These are phyloP conservation scores for Sitta europaea DNA, from an alignment of 2,113 vertebrate species.

Conservation along the genomic window DNA sequence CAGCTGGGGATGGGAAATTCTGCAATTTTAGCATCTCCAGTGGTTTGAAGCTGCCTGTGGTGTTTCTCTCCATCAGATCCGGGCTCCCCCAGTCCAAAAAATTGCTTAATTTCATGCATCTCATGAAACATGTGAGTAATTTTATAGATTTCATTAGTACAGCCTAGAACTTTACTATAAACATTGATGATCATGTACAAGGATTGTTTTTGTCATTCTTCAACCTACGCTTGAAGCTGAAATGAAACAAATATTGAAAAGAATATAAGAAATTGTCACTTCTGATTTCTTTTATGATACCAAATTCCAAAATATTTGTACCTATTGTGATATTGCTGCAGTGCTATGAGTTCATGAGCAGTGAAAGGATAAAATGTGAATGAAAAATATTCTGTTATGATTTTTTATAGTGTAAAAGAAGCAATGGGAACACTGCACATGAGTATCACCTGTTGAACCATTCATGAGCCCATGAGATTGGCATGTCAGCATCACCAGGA, in stretches of 20 bases:
- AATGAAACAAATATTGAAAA: not conserved
- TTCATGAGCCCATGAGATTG: not conserved
- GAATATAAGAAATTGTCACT: accelerated
- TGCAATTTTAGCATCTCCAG: not conserved
- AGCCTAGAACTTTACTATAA: not conserved
- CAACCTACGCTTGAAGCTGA: not conserved
- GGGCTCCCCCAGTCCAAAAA: not conserved
- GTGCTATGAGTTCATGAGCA: not conserved
- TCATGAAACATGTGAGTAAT: not conserved
- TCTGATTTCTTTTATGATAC: not conserved
- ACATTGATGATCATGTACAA: not conserved
- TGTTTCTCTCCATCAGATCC: not conserved
- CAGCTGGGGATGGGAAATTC: not conserved
- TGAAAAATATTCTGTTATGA: not conserved
- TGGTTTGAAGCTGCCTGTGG: not conserved
- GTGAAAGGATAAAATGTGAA: accelerated
- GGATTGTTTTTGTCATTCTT: not conserved
- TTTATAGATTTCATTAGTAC: not conserved
- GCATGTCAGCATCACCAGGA: not conserved
- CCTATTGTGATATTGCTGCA: not conserved
- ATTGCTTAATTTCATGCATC: not conserved
- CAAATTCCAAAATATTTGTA: not conserved
- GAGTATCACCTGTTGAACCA: not conserved
- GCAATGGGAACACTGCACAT: accelerated
- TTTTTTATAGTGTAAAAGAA: not conserved